phyloP scores from a whole-genome alignment of 1,140 invertebrate genomes.

The Ostrea denselamellosa region DNA sequence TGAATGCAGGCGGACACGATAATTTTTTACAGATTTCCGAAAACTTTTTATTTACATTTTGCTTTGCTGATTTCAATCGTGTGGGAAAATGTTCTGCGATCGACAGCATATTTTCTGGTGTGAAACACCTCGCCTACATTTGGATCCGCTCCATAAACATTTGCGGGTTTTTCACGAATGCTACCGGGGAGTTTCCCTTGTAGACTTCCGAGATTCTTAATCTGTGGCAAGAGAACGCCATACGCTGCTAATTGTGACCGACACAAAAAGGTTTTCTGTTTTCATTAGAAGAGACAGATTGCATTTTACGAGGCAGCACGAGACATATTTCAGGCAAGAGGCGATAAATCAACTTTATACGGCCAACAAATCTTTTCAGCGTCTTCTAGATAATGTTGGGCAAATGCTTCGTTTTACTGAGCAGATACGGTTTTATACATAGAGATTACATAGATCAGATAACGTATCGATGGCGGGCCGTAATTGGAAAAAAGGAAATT shows the following conservation, averaged over 20 bases:
- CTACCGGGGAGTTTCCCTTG: slow-evolving; percentile 21
- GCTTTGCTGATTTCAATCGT: slow-evolving; percentile 24
- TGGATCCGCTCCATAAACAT: slow-evolving; percentile 18
- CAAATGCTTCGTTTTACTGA: slow-evolving; percentile 45
- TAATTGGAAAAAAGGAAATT: slow-evolving; percentile 46
- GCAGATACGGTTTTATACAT: slow-evolving; percentile 23
- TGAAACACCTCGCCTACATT: not conserved
- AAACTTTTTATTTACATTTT: slow-evolving; percentile 17
- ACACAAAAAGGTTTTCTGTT: slow-evolving; percentile 53
- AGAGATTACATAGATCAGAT: slow-evolving; percentile 40
- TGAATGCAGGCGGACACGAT: slow-evolving; percentile 41
- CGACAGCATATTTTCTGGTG: not conserved
- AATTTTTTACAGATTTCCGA: slow-evolving; percentile 19
- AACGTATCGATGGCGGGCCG: slow-evolving; percentile 20
- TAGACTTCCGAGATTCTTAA: slow-evolving; percentile 34
- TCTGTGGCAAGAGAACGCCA: not conserved
- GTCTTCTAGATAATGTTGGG: slow-evolving; percentile 34
- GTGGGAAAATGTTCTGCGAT: slow-evolving; percentile 29
- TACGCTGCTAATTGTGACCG: slow-evolving; percentile 40
- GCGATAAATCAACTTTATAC: slow-evolving; percentile 45
- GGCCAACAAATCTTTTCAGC: slow-evolving; percentile 32
- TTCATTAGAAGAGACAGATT: slow-evolving; percentile 52
- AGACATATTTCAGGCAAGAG: slow-evolving; percentile 31
- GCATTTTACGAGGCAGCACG: slow-evolving; percentile 40
- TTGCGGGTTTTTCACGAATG: slow-evolving; percentile 39